A percentile compares a stretch with the other conserved stretches of the same genome.
Conservation (phyloP, 1,140 invertebrate genomes). For the Trachymyrmex cornetzi region DNA sequence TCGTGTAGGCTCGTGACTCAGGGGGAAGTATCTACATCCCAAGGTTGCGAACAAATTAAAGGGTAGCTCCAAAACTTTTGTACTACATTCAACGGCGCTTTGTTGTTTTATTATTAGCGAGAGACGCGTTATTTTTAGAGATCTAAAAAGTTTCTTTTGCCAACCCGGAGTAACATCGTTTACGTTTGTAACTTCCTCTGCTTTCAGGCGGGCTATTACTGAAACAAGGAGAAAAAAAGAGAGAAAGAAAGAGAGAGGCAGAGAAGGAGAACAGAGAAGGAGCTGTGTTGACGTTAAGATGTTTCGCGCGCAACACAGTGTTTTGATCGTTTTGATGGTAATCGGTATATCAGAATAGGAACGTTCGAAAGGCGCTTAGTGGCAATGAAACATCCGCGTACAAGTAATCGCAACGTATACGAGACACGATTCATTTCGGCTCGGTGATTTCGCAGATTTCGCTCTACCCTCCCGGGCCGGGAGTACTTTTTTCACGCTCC, state of each 20-base stretch:
- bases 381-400: not conserved
- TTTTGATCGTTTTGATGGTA: conserved; percentile 13
- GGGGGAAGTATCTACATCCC: not conserved
- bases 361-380: not conserved
- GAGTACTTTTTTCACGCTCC: no score
- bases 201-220: not conserved
- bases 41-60: not conserved
- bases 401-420: not conserved
- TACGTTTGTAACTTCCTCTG: not conserved
- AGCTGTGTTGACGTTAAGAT: not conserved
- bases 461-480: no score
- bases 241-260: no score
- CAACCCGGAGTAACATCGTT: not conserved
- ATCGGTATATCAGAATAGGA: not conserved
- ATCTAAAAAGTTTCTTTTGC: not conserved
- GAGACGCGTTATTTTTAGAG: not conserved
- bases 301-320: not conserved
- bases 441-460: not conserved
- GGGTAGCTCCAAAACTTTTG: not conserved
- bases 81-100: not conserved
- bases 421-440: not conserved
- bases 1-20: not conserved
- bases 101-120: not conserved
- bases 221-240: not conserved
- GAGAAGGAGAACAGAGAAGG: not conserved